Evolutionary conservation across 2,888 invertebrate species (phyloP).

Genomic region (Drosophila neonasuta): DNA sequence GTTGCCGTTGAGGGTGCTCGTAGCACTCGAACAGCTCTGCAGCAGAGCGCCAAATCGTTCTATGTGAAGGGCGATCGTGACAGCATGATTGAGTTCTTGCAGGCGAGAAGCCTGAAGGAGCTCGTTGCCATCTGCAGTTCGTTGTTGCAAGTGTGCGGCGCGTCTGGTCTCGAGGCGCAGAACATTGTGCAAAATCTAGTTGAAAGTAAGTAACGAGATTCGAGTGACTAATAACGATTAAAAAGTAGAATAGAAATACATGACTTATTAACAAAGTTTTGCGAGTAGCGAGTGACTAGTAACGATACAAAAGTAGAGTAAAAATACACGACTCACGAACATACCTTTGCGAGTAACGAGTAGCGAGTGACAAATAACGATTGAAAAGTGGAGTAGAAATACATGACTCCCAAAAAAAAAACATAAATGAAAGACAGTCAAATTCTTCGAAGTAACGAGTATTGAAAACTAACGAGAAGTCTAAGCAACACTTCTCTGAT

Average conservation of each 20-base stretch:
- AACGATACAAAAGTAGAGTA: background rate
- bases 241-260: background rate
- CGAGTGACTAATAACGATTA: background rate
- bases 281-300: background rate
- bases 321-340: background rate
- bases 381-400: background rate
- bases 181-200: slow-evolving; percentile 57
- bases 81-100: slow-evolving; percentile 50
- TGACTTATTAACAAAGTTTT: background rate
- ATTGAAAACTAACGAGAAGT: background rate
- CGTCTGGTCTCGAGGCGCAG: slow-evolving; percentile 44
- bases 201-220: slow-evolving; percentile 53
- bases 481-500: too few relatives aligned
- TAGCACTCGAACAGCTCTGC: slow-evolving; percentile 46
- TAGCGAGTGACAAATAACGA: background rate
- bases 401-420: too few relatives aligned
- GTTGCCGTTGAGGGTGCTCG: slow-evolving; percentile 36
- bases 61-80: slow-evolving; percentile 52
- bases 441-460: too few relatives aligned
- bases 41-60: background rate
- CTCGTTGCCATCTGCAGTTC: slow-evolving; percentile 49
- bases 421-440: too few relatives aligned
- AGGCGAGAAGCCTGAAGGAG: slow-evolving; percentile 37
- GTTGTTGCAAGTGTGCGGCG: slow-evolving; percentile 58
- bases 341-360: background rate